Evolutionary conservation across 2,113 vertebrate genomes (phyloP).

Genomic region (Balaenoptera acutorostrata): DNA sequence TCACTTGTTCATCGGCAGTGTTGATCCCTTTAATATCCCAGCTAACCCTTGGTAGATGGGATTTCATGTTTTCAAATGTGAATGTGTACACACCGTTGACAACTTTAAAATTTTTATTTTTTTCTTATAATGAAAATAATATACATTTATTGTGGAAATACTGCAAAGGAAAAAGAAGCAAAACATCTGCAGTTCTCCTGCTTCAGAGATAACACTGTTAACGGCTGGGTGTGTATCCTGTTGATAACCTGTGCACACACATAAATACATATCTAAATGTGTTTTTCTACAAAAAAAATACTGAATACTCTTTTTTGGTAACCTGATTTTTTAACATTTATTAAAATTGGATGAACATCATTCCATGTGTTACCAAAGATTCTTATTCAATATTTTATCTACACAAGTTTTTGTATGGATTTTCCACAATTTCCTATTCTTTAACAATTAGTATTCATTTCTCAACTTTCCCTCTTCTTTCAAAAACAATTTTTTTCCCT

Average conservation of each 20-base stretch:
- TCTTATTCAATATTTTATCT: background rate
- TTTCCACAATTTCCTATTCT: background rate
- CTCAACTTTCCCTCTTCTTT: background rate
- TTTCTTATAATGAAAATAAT: conserved; percentile 4
- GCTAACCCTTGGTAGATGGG: background rate
- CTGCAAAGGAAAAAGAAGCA: background rate
- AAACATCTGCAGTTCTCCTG: background rate
- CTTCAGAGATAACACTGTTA: background rate
- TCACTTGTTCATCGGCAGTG: background rate
- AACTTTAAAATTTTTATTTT: background rate
- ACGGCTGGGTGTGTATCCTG: background rate
- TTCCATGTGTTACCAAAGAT: background rate
- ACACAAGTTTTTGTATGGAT: background rate
- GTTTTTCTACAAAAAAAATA: background rate
- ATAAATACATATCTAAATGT: background rate
- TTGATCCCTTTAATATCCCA: background rate
- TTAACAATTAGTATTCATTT: background rate
- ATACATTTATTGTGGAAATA: background rate
- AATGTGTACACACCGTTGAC: background rate
- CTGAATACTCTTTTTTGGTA: background rate
- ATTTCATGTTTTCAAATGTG: background rate
- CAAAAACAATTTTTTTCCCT: background rate
- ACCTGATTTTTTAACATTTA: background rate
- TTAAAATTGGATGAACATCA: background rate
- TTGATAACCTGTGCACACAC: background rate